Percentiles rank a stretch among this genome's conserved stretches.
Conservation (phyloP, 1,140 invertebrate species). For the Neelides sp. region DNA sequence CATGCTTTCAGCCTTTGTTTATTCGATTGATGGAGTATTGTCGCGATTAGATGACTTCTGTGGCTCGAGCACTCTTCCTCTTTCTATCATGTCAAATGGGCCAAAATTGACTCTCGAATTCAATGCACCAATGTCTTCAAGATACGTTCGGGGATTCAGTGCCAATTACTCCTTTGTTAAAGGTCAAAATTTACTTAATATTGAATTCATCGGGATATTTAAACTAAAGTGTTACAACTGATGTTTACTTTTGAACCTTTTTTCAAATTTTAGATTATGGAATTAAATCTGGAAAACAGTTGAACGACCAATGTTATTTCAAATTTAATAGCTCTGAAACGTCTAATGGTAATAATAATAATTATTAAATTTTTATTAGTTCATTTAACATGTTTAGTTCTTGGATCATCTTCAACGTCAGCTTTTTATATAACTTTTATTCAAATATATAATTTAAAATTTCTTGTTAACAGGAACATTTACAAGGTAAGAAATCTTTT, state of each 20-base stretch:
- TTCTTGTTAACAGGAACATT: too few species aligned
- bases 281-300: constrained; percentile 58
- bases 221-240: neutral
- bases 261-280: constrained; percentile 49
- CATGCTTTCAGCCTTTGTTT: constrained; percentile 61
- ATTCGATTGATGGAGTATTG: constrained; percentile 55
- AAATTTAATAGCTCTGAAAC: constrained; percentile 64
- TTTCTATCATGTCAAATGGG: constrained; percentile 78
- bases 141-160: constrained; percentile 64
- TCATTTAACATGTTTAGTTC: too few species aligned
- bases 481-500: too few species aligned
- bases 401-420: too few species aligned
- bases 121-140: constrained; percentile 52
- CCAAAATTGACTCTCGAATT: constrained; percentile 69
- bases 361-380: too few species aligned
- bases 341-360: constrained; percentile 68
- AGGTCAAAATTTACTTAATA: constrained; percentile 4
- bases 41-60: constrained; percentile 74
- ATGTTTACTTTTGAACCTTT: neutral
- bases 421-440: too few species aligned
- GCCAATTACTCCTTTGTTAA: constrained; percentile 63
- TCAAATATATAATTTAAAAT: too few species aligned
- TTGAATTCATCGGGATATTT: neutral
- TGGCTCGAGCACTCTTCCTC: constrained; percentile 53
- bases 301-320: constrained; percentile 60